A percentile compares a stretch with the other conserved stretches of the same genome.
Evolutionary conservation across 2,113 vertebrate genomes (phyloP).

Genomic region (Phocoena phocoena): DNA sequence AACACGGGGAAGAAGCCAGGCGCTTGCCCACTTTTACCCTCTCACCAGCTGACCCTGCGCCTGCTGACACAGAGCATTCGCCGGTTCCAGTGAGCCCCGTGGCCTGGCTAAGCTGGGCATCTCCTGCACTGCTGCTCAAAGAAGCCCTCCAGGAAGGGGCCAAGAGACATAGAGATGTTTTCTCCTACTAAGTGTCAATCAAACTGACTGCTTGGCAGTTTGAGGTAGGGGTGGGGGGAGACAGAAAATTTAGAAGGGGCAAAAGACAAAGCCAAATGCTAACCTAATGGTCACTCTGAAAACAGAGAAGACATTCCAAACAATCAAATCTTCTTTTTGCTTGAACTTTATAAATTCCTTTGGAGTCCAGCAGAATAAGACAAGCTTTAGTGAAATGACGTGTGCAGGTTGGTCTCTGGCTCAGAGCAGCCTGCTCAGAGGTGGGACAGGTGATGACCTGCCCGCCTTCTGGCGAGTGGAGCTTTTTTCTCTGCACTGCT

Average conservation of each 20-base stretch:
- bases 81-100: constrained; percentile 26
- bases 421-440: not conserved
- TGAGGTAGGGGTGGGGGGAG: not conserved
- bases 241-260: not conserved
- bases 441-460: not conserved
- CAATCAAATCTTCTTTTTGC: not conserved
- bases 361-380: not conserved
- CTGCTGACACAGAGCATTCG: constrained; percentile 26
- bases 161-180: not conserved
- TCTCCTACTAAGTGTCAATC: not conserved
- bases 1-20: constrained; percentile 64
- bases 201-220: not conserved
- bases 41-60: constrained; percentile 63
- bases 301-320: not conserved
- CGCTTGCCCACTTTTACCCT: not conserved
- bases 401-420: not conserved
- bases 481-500: not conserved
- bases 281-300: not conserved
- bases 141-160: constrained; percentile 24
- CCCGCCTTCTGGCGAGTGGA: not conserved
- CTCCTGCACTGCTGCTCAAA: not conserved
- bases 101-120: not conserved
- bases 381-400: not conserved
- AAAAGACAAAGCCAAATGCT: not conserved
- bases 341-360: not conserved